phyloP scores from a whole-genome alignment of 1,140 invertebrate species.

The Oncopodura yosiiana region DNA sequence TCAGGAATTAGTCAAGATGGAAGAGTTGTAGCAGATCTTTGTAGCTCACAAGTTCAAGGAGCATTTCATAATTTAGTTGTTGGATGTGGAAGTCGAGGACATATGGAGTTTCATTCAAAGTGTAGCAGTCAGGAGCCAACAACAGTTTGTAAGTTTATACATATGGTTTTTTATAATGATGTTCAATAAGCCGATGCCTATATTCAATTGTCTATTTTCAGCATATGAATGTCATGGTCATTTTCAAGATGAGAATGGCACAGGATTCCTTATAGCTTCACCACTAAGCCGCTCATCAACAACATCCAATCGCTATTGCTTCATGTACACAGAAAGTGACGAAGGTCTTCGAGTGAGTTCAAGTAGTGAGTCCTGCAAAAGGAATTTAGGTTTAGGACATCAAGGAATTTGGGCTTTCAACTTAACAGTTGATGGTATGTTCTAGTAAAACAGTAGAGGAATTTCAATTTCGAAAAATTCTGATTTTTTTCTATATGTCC shows the following conservation, averaged over 20 bases:
- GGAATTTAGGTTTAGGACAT: conserved; percentile 40
- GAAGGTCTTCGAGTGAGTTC: conserved; percentile 45
- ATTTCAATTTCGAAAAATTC: too few species aligned
- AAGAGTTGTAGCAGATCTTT: conserved; percentile 19
- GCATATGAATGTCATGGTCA: conserved; percentile 56
- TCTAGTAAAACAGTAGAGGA: too few species aligned
- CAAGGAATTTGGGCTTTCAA: conserved; percentile 46
- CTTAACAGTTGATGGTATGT: conserved; percentile 49
- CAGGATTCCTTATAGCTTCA: conserved; percentile 54
- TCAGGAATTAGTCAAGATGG: conserved; percentile 20
- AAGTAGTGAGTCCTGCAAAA: conserved; percentile 48
- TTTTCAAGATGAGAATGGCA: conserved; percentile 56
- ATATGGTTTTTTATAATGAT: neutral
- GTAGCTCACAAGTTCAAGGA: conserved; percentile 4
- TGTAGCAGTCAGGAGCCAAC: conserved; percentile 37
- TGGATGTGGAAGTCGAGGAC: conserved; percentile 36
- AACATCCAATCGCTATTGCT: conserved; percentile 51
- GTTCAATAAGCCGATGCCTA: neutral
- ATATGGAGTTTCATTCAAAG: conserved; percentile 38
- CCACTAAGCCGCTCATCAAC: conserved; percentile 44
- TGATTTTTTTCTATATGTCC: too few species aligned
- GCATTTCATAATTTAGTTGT: conserved; percentile 34
- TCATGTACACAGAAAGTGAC: conserved; percentile 47
- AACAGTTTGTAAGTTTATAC: conserved; percentile 8
- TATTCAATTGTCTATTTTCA: conserved; percentile 38